phyloP scores from a whole-genome alignment of 2,113 vertebrate species.

The Macrotus californicus region DNA sequence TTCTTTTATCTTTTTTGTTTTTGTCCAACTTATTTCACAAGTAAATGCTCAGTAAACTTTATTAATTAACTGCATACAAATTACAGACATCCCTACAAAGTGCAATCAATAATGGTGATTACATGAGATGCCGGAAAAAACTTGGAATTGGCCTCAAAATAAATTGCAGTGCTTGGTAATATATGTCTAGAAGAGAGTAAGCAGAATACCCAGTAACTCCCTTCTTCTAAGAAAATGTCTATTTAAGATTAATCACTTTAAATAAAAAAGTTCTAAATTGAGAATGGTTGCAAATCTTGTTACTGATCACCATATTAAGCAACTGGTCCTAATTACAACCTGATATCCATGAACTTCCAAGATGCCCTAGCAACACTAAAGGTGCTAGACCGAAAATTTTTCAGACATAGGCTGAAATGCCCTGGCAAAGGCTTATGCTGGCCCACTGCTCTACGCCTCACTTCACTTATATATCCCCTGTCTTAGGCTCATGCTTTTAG shows the following conservation, averaged over 20 bases:
- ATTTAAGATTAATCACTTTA: slow-evolving; percentile 44
- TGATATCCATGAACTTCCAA: neutral
- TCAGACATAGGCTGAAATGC: neutral
- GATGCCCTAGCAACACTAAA: neutral
- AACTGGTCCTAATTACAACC: neutral
- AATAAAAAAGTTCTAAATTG: slow-evolving; percentile 37
- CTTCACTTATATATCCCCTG: neutral
- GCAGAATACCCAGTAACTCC: slow-evolving; percentile 10
- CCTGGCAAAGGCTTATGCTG: neutral
- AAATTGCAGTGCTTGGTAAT: slow-evolving; percentile 49
- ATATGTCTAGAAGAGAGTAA: slow-evolving; percentile 45
- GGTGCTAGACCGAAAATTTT: neutral
- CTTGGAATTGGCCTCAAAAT: slow-evolving; percentile 53
- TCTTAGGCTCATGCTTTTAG: neutral
- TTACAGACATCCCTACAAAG: slow-evolving; percentile 46
- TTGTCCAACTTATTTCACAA: slow-evolving; percentile 38
- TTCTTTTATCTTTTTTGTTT: slow-evolving; percentile 34
- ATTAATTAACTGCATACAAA: slow-evolving; percentile 64
- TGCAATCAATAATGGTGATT: slow-evolving; percentile 56
- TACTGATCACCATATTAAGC: slow-evolving; percentile 23
- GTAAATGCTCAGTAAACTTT: slow-evolving; percentile 55
- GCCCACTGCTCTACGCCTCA: neutral
- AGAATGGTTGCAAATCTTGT: neutral
- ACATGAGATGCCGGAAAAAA: slow-evolving; percentile 40
- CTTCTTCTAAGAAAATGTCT: slow-evolving; percentile 46